Base-by-base conservation (phyloP, 1,140 invertebrate genomes). In the Papilio machaon region DNA sequence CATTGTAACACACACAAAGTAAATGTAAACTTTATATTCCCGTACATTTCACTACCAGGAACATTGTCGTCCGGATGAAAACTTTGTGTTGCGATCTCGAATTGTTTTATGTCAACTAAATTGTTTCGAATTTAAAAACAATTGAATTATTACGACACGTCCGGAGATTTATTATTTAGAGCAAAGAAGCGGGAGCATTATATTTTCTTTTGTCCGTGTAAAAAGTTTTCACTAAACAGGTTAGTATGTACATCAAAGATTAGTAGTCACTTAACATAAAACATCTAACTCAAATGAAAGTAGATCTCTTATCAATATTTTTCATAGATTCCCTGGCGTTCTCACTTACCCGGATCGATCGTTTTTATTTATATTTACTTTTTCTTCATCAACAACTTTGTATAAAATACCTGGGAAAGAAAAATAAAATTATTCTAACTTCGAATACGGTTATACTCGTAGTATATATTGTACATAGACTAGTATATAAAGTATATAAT, bases 71-170 rank as follows among this genome's bases (percentile, higher is more conserved):
- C 64, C 30, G 64, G 23, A 15, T 35, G 11, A 35, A 67, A 67
- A 67, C 2, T 67, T 67, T 67, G 30, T 67, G 35, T 35, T 67
- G n/a, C 35, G 13, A 70, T 35, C 30, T 70, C 2, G 0, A 67
- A 70, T 70, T 70, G 64, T 70, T 70, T 70, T 70, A 70, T 70
- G 30, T 70, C 11, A 35, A 70, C 64, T 70, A 70, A 70, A 70
- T 70, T 70, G 30, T 70, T 70, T 35, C 35, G 30, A 38, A 70
- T 15, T 70, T 35, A 2, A 30, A 70, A 70, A 70, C 30, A 70
- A 70, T 70, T 17, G 10, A 30, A 30, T n/a, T 7, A 35, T 70
- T 38, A 70, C 1, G 23, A 30, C 23, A 30, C 23, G 23, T 30
- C 23, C 23, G 23, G 23, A 17, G 17, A 54, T 15, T 52, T 3